Evolutionary conservation across 2,113 vertebrate genomes (phyloP).

Genomic region (Psammodynastes pulverulentus): DNA sequence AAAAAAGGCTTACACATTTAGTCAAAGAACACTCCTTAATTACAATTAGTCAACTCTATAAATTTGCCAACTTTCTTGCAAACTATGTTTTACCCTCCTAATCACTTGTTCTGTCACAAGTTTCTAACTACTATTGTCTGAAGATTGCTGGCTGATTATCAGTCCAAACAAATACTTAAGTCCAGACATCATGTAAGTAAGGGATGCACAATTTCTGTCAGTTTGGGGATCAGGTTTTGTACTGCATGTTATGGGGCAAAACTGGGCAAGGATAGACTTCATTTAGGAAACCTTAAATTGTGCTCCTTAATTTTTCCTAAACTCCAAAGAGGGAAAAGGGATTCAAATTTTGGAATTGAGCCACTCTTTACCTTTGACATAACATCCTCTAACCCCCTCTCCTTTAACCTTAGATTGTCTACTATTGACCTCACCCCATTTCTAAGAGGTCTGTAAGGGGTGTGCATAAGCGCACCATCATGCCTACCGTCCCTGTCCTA

Average conservation of each 20-base stretch:
- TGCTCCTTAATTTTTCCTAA: not conserved
- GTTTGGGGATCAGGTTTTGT: not conserved
- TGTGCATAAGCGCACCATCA: no score
- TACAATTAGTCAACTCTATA: not conserved
- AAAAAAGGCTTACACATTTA: not conserved
- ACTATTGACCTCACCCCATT: no score
- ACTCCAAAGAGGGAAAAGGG: not conserved
- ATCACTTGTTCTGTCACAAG: not conserved
- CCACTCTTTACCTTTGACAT: not conserved
- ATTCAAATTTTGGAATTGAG: not conserved
- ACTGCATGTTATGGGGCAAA: not conserved
- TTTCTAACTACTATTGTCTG: not conserved
- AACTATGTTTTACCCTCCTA: not conserved
- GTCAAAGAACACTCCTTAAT: not conserved
- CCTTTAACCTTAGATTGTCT: no score
- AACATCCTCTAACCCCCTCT: no score
- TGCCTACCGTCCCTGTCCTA: no score
- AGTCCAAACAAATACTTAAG: not conserved
- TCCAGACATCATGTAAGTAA: not conserved
- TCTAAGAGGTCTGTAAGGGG: no score
- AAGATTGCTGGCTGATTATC: not conserved
- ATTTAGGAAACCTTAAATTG: not conserved
- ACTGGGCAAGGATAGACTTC: not conserved
- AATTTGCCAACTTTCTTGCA: not conserved
- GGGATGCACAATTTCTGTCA: not conserved